These are phyloP conservation scores for Montipora cactus DNA, from an alignment of 64 coral and sea anemone genomes.

Conservation along the genomic window DNA sequence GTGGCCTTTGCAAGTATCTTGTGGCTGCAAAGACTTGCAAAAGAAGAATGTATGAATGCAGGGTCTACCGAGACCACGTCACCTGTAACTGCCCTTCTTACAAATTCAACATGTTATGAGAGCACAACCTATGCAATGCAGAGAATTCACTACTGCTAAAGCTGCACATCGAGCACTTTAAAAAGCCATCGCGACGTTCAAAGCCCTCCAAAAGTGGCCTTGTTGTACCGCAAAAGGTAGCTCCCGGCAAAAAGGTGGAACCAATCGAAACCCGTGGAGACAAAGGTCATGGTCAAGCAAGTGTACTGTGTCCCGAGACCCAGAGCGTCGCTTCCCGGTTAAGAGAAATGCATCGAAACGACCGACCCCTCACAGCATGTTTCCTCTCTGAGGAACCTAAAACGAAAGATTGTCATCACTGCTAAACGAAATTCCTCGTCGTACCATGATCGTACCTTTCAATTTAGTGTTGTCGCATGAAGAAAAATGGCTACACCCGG, in stretches of 20 bases:
- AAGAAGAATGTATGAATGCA: too few relatives aligned
- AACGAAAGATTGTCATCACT: slow-evolving; percentile 18
- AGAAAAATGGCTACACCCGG: neutral
- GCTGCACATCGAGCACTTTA: too few relatives aligned
- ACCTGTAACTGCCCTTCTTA: too few relatives aligned
- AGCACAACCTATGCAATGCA: too few relatives aligned
- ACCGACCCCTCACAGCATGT: neutral
- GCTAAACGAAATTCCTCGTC: neutral
- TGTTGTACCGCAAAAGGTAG: neutral
- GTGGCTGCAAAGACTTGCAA: too few relatives aligned
- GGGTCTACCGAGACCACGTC: too few relatives aligned
- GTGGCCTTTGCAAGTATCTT: too few relatives aligned
- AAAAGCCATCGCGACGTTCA: neutral
- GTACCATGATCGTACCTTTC: slow-evolving; percentile 11
- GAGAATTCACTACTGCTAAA: too few relatives aligned
- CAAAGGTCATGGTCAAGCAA: neutral
- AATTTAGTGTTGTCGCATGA: slow-evolving; percentile 22
- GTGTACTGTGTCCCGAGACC: neutral
- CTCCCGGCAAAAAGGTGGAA: neutral
- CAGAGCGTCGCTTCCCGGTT: too few relatives aligned
- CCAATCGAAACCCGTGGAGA: slow-evolving; percentile 1
- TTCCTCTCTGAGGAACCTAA: slow-evolving; percentile 35
- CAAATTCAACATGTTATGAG: too few relatives aligned
- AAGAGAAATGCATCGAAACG: too few relatives aligned
- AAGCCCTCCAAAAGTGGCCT: neutral